Evolutionary conservation across 2,797 vertebrate genomes (phyloP).

Genomic region (Distichodus sexfasciatus): DNA sequence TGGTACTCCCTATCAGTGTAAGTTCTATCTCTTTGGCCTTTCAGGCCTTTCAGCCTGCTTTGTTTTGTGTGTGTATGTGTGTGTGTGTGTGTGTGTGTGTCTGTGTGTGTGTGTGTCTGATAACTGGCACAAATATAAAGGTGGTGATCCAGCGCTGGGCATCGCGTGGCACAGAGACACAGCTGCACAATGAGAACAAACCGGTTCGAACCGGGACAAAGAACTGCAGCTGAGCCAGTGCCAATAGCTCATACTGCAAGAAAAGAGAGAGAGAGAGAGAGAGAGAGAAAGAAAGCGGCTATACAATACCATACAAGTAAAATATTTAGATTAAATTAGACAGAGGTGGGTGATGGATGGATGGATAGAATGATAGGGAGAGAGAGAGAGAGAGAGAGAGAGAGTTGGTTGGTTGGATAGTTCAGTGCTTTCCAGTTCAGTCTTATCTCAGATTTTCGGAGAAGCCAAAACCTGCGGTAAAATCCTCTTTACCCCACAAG

Average conservation of each 20-base stretch:
- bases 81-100: too few species aligned
- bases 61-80: too few species aligned
- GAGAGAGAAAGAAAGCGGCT: not conserved
- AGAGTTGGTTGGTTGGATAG: slow-evolving; percentile 50
- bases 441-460: too few species aligned
- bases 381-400: slow-evolving; percentile 13
- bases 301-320: slow-evolving; percentile 39
- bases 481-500: too few species aligned
- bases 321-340: not conserved
- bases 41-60: too few species aligned
- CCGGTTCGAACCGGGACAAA: not conserved
- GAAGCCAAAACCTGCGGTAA: too few species aligned
- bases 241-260: not conserved
- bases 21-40: too few species aligned
- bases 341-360: not conserved
- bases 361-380: not conserved
- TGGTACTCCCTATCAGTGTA: too few species aligned
- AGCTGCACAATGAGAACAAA: not conserved
- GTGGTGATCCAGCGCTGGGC: not conserved
- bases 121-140: not conserved
- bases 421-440: slow-evolving; percentile 16
- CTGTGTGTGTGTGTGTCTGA: too few species aligned
- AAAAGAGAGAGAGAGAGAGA: not conserved
- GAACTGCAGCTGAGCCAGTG: not conserved
- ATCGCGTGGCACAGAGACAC: not conserved